Base-by-base conservation (phyloP, 2,888 invertebrate genomes). In the Diadegma fenestrale region DNA sequence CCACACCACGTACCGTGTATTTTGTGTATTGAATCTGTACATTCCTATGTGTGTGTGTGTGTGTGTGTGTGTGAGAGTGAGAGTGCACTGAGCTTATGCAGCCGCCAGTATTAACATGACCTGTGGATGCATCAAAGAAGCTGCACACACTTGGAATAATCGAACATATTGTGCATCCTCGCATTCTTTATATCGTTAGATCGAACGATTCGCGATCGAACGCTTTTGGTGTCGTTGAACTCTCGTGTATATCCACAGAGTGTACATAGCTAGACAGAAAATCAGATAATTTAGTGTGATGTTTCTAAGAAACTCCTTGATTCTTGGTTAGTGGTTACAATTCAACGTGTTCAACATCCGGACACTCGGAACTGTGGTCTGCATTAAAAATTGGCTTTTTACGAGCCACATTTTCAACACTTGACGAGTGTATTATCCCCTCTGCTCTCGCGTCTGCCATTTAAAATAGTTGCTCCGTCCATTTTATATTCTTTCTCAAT, bases 81-180 rank as follows among this genome's bases (percentile, higher is more conserved):
- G 58, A 54, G 58, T 26, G 6, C 41, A 63, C 64, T 33, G 48
- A 64, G 54, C 45, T 82, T 79, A n/a, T n/a, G 75, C 41, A 69
- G 78, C 84, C 84, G 64, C n/a, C n/a, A 81, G 79, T 81, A 85
- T 79, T 79, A 41, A 73, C 68, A 68, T 79, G 66, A 72, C 77
- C 71, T 54, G 48, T 69, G 76, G 22, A 51, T 19, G 73, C 69
- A 22, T 54, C 45, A 66, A 78, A 72, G 68, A 82, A 78, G 64
- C 45, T 69, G 26, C 37, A 80, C 45, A 73, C 69, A 51, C 43
- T 61, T 69, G 45, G 68, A 72, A 78, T 84, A 54, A 84, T 72
- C 80, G 68, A 30, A 78, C 73, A 61, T 51, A 64, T 54, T 33
- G 19, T 51, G 33, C 58, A 76, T 63, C 37, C 12, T 19, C 41